Conservation (phyloP, 2,797 vertebrate genomes). For the Cynopterus sphinx region DNA sequence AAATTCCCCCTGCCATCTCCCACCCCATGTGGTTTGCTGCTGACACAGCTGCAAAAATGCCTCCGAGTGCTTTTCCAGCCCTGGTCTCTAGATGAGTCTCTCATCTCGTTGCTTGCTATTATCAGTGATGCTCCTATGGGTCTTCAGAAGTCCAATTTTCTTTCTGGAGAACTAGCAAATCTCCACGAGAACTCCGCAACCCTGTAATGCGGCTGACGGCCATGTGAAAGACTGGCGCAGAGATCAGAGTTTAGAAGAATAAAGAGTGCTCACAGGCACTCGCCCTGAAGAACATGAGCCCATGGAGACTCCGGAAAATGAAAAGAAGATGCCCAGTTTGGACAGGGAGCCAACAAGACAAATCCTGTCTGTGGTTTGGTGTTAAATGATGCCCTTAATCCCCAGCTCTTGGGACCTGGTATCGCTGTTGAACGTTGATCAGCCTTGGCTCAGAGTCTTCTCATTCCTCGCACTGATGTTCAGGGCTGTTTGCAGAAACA, state of each 20-base stretch:
- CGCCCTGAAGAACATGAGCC: background rate
- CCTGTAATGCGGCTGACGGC: background rate
- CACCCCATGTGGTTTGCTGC: background rate
- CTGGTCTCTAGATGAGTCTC: background rate
- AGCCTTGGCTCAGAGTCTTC: background rate
- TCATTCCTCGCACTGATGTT: background rate
- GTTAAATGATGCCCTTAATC: slow-evolving; percentile 35
- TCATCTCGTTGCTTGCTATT: background rate
- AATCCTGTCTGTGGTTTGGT: background rate
- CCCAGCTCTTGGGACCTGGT: background rate
- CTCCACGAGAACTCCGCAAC: background rate
- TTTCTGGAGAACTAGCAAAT: background rate
- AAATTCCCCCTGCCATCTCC: background rate
- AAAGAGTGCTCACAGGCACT: background rate
- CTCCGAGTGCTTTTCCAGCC: background rate
- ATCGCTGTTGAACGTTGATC: background rate
- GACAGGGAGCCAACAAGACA: background rate
- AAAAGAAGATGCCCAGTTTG: slow-evolving; percentile 51
- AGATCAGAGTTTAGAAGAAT: slow-evolving; percentile 21
- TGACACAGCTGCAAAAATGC: background rate
- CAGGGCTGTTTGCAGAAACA: slow-evolving; percentile 3
- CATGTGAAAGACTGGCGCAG: background rate
- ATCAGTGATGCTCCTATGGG: background rate
- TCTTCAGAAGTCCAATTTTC: background rate
- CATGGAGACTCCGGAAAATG: slow-evolving; percentile 13